Evolutionary conservation across 2,888 invertebrate species (phyloP).

Genomic region (Trissoscelio sp.): DNA sequence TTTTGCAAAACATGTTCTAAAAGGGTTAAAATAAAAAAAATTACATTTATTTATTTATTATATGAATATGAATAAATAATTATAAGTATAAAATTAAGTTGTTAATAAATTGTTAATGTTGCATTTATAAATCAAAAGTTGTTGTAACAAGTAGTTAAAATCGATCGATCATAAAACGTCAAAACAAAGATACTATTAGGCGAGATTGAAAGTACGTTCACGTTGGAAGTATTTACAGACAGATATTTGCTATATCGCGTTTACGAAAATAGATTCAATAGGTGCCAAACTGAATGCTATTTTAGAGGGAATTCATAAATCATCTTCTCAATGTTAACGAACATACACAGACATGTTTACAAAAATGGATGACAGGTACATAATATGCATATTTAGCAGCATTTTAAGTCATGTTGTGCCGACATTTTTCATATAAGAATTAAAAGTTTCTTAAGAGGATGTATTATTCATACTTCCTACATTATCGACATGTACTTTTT

Average conservation of each 20-base stretch:
- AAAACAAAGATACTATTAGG: constrained; percentile 16
- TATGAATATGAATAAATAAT: too few species aligned
- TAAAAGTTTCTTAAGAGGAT: too few species aligned
- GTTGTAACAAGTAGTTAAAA: constrained; percentile 6
- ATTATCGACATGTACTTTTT: too few species aligned
- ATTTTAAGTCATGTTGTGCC: not conserved
- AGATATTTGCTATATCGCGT: constrained; percentile 43
- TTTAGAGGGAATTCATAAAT: constrained; percentile 59
- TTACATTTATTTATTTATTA: too few species aligned
- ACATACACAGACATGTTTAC: constrained; percentile 43
- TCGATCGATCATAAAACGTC: constrained; percentile 47
- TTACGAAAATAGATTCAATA: constrained; percentile 53
- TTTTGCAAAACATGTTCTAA: too few species aligned
- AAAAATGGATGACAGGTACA: constrained; percentile 27
- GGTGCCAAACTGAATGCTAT: constrained; percentile 58
- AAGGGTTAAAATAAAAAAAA: too few species aligned
- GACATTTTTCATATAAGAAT: too few species aligned
- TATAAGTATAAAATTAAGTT: too few species aligned
- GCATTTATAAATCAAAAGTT: constrained; percentile 7
- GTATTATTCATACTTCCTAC: too few species aligned
- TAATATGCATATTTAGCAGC: constrained; percentile 20
- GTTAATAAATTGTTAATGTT: not conserved
- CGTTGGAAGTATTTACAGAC: constrained; percentile 50
- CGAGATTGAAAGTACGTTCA: constrained; percentile 42
- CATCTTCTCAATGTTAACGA: constrained; percentile 53